These are phyloP conservation scores for Dysidea cf. avara DNA, from an alignment of 37 sponge, comb jelly and placozoan genomes.

Conservation along the genomic window DNA sequence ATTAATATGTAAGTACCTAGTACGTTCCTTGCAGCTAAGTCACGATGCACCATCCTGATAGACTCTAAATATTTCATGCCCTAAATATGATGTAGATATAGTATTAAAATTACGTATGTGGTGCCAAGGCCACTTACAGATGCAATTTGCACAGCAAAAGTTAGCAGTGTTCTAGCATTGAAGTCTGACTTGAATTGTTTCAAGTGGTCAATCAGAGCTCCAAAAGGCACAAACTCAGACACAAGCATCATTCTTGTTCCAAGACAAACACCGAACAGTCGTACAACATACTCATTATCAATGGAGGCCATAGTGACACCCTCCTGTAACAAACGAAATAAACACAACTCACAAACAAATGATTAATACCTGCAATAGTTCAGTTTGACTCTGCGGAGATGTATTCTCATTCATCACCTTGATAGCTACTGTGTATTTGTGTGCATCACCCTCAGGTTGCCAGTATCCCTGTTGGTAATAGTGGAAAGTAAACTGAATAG, in stretches of 20 bases:
- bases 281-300: conserved; percentile 85
- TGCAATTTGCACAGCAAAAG: conserved; percentile 78
- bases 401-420: conserved; percentile 82
- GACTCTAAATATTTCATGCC: no score
- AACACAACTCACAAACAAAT: neutral
- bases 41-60: no score
- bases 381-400: conserved; percentile 48
- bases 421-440: conserved; percentile 73
- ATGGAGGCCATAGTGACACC: conserved; percentile 88
- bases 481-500: no score
- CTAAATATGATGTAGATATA: no score
- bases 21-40: no score
- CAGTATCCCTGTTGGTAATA: conserved; percentile 67
- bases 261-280: conserved; percentile 82
- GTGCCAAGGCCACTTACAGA: neutral
- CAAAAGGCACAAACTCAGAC: conserved; percentile 84
- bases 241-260: conserved; percentile 85
- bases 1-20: no score
- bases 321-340: conserved; percentile 41
- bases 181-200: conserved; percentile 69
- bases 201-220: conserved; percentile 83
- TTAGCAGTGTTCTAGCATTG: conserved; percentile 65
- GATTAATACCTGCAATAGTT: conserved; percentile 65
- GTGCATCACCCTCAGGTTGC: conserved; percentile 55
- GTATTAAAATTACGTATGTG: neutral